Conservation (phyloP, 2,113 vertebrate species). For the Brienomyrus longianalis region DNA sequence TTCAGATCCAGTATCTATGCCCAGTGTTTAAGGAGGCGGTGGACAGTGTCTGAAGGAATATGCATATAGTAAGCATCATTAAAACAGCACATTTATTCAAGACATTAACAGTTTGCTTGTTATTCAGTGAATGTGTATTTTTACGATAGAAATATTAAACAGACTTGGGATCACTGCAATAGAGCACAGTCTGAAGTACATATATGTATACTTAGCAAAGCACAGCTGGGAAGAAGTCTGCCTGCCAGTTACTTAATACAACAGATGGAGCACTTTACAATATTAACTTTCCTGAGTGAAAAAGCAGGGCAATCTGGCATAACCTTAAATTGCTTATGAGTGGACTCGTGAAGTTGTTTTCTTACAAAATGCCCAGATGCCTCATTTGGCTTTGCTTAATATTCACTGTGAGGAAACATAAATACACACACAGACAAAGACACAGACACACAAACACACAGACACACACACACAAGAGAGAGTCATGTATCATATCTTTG, state of each 20-base stretch:
- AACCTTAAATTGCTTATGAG: slow-evolving; percentile 30
- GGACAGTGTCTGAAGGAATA: neutral
- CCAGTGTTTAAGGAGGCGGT: neutral
- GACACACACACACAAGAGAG: no score
- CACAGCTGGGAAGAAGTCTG: slow-evolving; percentile 48
- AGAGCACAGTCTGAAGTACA: slow-evolving; percentile 48
- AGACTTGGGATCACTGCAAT: slow-evolving; percentile 43
- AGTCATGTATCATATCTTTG: no score
- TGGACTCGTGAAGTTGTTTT: slow-evolving; percentile 23
- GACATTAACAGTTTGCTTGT: slow-evolving; percentile 32
- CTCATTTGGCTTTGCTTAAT: neutral
- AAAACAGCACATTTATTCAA: neutral
- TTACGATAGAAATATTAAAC: slow-evolving; percentile 51
- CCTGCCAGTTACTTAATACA: slow-evolving; percentile 46
- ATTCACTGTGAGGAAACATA: neutral
- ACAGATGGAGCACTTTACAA: slow-evolving; percentile 61
- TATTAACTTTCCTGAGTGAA: slow-evolving; percentile 51
- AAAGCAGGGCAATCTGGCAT: slow-evolving; percentile 47
- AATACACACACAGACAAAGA: neutral
- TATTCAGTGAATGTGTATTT: slow-evolving; percentile 44
- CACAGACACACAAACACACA: no score
- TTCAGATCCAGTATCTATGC: neutral
- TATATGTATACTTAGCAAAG: slow-evolving; percentile 33
- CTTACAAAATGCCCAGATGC: neutral
- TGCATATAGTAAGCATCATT: no score